Conservation (phyloP, 2,888 invertebrate genomes). For the Tipula lateralis region DNA sequence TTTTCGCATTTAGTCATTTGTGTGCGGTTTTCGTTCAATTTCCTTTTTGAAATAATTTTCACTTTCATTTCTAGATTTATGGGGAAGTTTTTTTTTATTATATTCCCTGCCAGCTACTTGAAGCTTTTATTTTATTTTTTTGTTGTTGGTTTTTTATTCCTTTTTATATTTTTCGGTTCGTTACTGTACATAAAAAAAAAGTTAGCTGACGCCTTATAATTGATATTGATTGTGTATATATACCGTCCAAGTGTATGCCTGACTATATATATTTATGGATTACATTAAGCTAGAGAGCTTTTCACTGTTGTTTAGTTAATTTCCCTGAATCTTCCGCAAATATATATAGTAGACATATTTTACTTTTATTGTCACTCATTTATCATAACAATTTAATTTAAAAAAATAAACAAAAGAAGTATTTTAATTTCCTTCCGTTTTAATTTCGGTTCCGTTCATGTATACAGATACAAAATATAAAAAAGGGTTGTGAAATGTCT, state of each 20-base stretch:
- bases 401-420: not conserved
- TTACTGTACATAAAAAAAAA: not conserved
- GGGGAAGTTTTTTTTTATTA: not conserved
- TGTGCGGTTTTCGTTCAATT: constrained; percentile 11
- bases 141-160: not conserved
- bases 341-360: no score
- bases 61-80: constrained; percentile 3
- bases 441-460: not conserved
- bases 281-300: not conserved
- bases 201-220: constrained; percentile 19
- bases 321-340: not conserved
- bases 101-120: constrained; percentile 19
- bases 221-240: not conserved
- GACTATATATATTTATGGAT: not conserved
- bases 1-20: not conserved
- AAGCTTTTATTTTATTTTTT: not conserved
- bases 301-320: not conserved
- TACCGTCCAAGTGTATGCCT: not conserved
- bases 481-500: not conserved
- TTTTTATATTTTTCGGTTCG: not conserved
- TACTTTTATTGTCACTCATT: constrained; percentile 1
- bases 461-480: not conserved
- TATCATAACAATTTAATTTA: not conserved
- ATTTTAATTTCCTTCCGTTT: constrained; percentile 24
- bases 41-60: constrained; percentile 8